Evolutionary conservation across 2,888 invertebrate genomes (phyloP).

Genomic region (Acanthoscelides obtectus): DNA sequence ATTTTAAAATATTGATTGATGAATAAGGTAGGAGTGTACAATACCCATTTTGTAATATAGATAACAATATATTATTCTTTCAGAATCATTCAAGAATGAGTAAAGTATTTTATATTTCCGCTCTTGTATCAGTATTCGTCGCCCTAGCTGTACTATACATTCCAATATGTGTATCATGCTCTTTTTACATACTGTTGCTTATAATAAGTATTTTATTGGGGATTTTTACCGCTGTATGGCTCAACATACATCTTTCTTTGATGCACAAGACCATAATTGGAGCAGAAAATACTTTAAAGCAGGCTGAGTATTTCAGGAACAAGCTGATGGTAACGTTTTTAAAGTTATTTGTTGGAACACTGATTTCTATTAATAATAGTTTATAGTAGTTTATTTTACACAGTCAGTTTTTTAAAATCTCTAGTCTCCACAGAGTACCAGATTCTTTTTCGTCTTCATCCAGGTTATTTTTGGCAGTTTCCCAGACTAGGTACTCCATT

Average conservation of each 20-base stretch:
- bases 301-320: conserved; percentile 57
- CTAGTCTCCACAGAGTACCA: too few species aligned
- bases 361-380: not conserved
- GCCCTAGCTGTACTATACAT: conserved; percentile 12
- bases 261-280: conserved; percentile 60
- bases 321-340: conserved; percentile 56
- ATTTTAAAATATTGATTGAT: not conserved
- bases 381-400: too few species aligned
- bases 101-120: conserved; percentile 17
- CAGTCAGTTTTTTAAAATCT: too few species aligned
- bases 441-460: too few species aligned
- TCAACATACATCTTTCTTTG: conserved; percentile 61
- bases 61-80: too few species aligned
- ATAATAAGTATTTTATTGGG: conserved; percentile 39
- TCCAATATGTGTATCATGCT: conserved; percentile 34
- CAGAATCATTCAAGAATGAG: too few species aligned
- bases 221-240: conserved; percentile 52
- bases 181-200: conserved; percentile 32
- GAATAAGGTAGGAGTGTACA: not conserved
- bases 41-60: not conserved
- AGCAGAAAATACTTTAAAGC: conserved; percentile 57
- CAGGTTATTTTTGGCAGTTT: too few species aligned
- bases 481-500: too few species aligned
- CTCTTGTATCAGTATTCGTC: conserved; percentile 13
- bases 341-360: not conserved